Evolutionary conservation across 1,140 invertebrate genomes (phyloP).

Genomic region (Manduca sexta): DNA sequence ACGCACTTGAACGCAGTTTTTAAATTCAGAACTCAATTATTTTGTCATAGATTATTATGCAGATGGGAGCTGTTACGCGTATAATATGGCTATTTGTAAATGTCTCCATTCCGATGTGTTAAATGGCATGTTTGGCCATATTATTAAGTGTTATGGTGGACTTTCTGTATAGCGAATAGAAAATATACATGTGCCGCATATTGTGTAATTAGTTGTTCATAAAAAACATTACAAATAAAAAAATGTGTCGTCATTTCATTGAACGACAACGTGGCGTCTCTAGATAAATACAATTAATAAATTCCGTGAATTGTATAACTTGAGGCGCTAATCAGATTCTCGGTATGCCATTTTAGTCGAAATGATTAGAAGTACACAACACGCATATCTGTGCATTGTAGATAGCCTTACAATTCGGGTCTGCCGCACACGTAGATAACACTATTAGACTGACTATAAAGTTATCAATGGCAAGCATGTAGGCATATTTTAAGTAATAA

Average conservation of each 20-base stretch:
- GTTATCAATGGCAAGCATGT: not conserved
- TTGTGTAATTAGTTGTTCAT: too few species aligned
- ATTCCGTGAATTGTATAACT: too few species aligned
- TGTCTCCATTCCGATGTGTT: too few species aligned
- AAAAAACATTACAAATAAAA: too few species aligned
- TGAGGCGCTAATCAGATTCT: not conserved
- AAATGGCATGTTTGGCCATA: too few species aligned
- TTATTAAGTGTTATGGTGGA: too few species aligned
- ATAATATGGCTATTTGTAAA: too few species aligned
- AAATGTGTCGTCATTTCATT: too few species aligned
- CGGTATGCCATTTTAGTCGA: not conserved
- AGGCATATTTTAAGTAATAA: not conserved
- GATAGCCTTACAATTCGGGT: slow-evolving; percentile 5
- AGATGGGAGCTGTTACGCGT: not conserved
- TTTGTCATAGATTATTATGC: slow-evolving; percentile 11
- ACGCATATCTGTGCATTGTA: slow-evolving; percentile 3
- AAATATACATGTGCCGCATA: too few species aligned
- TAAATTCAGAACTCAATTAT: slow-evolving; percentile 17
- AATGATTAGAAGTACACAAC: slow-evolving; percentile 1
- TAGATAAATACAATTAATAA: too few species aligned
- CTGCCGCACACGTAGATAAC: slow-evolving; percentile 7
- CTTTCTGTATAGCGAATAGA: too few species aligned
- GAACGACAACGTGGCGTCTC: too few species aligned
- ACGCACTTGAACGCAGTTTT: slow-evolving; percentile 16
- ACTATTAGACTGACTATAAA: not conserved